Evolutionary conservation across 1,140 invertebrate genomes (phyloP), one percentile per base, ranked within the genome.

Genomic region (Aphaenogaster rudis): DNA sequence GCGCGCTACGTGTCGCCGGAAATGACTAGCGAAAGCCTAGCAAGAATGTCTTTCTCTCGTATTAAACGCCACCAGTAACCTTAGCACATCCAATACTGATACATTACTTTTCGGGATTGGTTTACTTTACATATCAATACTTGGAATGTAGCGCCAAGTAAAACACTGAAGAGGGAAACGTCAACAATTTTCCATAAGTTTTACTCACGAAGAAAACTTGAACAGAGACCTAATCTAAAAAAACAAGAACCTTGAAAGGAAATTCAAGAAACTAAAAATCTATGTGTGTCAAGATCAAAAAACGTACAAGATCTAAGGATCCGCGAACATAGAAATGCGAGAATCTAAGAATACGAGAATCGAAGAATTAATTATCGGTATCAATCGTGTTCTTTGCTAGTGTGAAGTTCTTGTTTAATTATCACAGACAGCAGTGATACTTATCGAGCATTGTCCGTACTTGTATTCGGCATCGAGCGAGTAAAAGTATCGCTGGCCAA

Each of bases 1-100:
- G 82, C 33, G 66, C 42, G 63, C 66, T 64, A 86, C 74, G 57
- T 72, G 87, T 88, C 82, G 63, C 72, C 63, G 84, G 64, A 79
- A 88, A 86, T 78, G 81, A 52, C 48, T 76, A 11, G 48, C 57
- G 57, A 86, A 52, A 39, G 13, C 45, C 33, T 54, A 45, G 52
- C 61, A 64, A 72, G 50, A 71, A 42, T 77, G 66, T 61, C 52
- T 54, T 45, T 57, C 77, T 45, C 28, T 50, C 77, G n/a, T 79
- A 42, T n/a, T 80, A 81, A 81, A 86, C 17, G 36, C 28, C 1
- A 45, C 7, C 67, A 8, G 39, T 8, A 5, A 79, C 33, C 50
- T 77, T 42, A 5, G 13, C 33, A 21, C n/a, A 45, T 15, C 42
- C n/a, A 50, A 85, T 66, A 42, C 39, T 2, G 28, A 13, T 28